Percentiles rank a stretch among this genome's conserved stretches.
Evolutionary conservation across 2,888 invertebrate genomes (phyloP).

Genomic region (Sarcophaga subvicina): DNA sequence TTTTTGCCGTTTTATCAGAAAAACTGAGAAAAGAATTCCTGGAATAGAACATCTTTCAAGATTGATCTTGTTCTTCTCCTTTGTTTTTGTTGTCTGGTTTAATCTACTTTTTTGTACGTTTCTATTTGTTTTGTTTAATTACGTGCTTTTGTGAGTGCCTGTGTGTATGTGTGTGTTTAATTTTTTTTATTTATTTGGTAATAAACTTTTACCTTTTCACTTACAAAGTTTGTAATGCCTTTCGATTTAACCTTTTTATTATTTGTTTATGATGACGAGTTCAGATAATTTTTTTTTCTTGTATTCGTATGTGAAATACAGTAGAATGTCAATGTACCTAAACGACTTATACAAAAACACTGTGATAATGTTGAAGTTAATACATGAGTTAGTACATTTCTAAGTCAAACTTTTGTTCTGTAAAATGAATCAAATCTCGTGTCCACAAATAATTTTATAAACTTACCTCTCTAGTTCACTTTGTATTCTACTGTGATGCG

Average conservation of each 20-base stretch:
- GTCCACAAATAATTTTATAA: not conserved
- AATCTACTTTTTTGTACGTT: conserved; percentile 31
- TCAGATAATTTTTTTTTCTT: conserved; percentile 12
- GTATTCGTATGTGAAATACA: conserved; percentile 11
- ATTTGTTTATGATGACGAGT: conserved; percentile 7
- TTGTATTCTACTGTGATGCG: conserved; percentile 7
- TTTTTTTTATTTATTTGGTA: conserved; percentile 18
- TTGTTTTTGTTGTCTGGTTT: conserved; percentile 32
- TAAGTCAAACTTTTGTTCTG: too few species aligned
- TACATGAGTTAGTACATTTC: too few species aligned
- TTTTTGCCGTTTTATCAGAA: conserved; percentile 38
- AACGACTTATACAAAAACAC: not conserved
- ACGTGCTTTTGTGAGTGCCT: conserved; percentile 14
- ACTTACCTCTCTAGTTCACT: not conserved
- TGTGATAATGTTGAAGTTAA: too few species aligned
- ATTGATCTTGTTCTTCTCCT: conserved; percentile 52
- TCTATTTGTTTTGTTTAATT: conserved; percentile 9
- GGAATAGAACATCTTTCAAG: conserved; percentile 47
- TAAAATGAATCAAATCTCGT: too few species aligned
- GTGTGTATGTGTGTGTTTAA: conserved; percentile 20
- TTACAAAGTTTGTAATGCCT: conserved; percentile 14
- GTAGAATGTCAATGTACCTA: not conserved
- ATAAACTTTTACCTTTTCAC: conserved; percentile 52
- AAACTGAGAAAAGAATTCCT: conserved; percentile 43
- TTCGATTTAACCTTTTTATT: conserved; percentile 24